These are phyloP conservation scores for Taeniopygia guttata DNA, from an alignment of 2,797 vertebrate genomes.

Conservation along the genomic window DNA sequence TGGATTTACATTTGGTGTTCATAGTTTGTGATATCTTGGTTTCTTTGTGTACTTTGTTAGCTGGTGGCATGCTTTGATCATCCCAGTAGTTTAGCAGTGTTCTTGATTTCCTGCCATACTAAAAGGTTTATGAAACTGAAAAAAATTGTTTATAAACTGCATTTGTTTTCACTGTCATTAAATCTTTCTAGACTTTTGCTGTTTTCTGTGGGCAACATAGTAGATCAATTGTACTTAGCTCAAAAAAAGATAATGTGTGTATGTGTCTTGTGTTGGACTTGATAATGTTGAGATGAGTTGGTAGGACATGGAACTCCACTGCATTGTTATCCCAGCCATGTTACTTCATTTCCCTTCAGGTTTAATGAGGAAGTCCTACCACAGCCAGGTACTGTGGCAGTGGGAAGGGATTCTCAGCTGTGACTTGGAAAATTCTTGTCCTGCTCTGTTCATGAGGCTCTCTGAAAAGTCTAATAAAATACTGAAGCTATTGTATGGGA, in stretches of 20 bases:
- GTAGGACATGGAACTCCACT: not conserved
- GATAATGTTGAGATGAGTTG: not conserved
- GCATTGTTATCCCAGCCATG: not conserved
- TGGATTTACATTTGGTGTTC: not conserved
- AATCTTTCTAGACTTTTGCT: not conserved
- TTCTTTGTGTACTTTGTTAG: not conserved
- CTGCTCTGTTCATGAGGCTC: not conserved
- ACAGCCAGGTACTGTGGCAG: not conserved
- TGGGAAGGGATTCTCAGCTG: not conserved
- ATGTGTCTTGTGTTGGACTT: not conserved
- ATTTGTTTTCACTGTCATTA: not conserved
- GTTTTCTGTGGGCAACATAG: not conserved
- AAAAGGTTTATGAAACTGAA: not conserved
- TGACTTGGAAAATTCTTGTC: not conserved
- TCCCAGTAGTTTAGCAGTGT: not conserved
- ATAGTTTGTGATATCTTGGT: not conserved
- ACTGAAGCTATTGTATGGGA: not conserved
- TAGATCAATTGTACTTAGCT: not conserved
- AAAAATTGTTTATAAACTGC: not conserved
- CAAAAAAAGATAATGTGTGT: not conserved
- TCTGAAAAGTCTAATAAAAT: not conserved
- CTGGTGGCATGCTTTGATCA: not conserved
- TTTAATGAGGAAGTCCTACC: not conserved
- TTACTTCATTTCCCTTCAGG: not conserved
- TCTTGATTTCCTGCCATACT: not conserved